A percentile compares a stretch with the other conserved stretches of the same genome.
Evolutionary conservation across 2,888 invertebrate species (phyloP).

Genomic region (Thalpophila matura): DNA sequence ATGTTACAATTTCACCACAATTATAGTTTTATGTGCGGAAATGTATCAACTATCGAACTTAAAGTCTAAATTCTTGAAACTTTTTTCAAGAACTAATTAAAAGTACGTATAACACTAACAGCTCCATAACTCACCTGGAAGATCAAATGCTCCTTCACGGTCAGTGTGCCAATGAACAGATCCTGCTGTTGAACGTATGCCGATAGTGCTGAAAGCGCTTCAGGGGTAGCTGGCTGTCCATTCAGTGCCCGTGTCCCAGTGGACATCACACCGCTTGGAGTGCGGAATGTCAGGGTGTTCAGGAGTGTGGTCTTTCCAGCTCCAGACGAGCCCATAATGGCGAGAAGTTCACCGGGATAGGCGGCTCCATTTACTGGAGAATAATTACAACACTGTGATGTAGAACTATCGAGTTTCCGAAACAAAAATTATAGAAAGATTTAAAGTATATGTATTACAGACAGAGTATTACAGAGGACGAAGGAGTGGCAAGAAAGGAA

Average conservation of each 20-base stretch:
- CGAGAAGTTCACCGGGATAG: conserved; percentile 95
- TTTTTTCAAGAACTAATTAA: no score
- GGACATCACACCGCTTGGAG: conserved; percentile 93
- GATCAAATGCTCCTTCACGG: conserved; percentile 96
- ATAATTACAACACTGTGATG: no score
- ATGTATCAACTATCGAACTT: no score
- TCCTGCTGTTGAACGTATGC: conserved; percentile 99
- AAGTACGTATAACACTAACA: no score
- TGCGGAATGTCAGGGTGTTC: conserved; percentile 96
- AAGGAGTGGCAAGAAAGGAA: no score
- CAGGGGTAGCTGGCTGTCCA: conserved; percentile 94
- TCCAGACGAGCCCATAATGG: conserved; percentile 97
- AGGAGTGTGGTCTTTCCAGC: conserved; percentile 98
- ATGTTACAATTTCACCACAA: no score
- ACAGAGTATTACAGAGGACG: no score
- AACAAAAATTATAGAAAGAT: no score
- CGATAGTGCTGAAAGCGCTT: conserved; percentile 94
- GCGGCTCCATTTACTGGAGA: conserved; percentile 94
- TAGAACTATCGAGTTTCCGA: no score
- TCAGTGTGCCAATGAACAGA: conserved; percentile 97
- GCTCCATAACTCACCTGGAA: conserved; percentile 92
- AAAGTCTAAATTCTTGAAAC: no score
- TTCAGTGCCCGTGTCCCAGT: conserved; percentile 92
- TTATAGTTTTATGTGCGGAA: no score
- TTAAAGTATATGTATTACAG: no score